Base-by-base conservation (phyloP, 92 coral and sea anemone species). In the Phenganax marumi region DNA sequence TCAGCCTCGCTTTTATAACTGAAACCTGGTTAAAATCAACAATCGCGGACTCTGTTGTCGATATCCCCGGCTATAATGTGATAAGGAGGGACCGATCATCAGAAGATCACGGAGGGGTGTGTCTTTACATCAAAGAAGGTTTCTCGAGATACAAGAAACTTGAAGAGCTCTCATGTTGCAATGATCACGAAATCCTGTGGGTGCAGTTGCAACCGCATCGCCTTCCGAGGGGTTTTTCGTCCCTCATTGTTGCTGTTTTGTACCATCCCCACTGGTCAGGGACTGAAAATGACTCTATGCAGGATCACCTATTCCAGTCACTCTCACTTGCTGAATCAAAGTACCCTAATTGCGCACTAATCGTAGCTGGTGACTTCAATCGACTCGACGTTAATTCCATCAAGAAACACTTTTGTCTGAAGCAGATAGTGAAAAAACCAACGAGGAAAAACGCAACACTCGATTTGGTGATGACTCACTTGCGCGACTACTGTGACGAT, bases 221-320 rank as follows among this genome's bases (percentile, higher is more conserved):
- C 60, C 60, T 54, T 54, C 60, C 60, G 60, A 54, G 55, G 73
- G 73, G 0, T 6, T 10, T 68, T 10, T 68, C 73, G 21, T 68
- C 73, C 26, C 73, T 68, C 22, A 68, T 68, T 13, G 73, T 68
- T 68, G 73, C 26, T 68, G 73, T 68, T 13, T 14, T 22, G 21
- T 68, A 68, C 73, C 73, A 68, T 68, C 33, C 73, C 26, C 73
- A 68, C 26, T 68, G 73, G 73, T 68, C 73, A 68, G 73, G 2
- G 33, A 68, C 73, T 13, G 73, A 68, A 22, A 51, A 51, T 51
- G 55, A 51, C 12, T 12, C 12, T 7, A 68, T 0, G 73, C 73
- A 7, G 3, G 73, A 68, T 10, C 26, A 68, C 73, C 10, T 68
- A 22, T 68, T 68, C 26, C 73, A 68, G 10, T 68, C 73, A 68